A percentile compares a stretch with the other conserved stretches of the same genome.
Conservation (phyloP, 2,888 invertebrate species). For the Perizoma affinitatum region DNA sequence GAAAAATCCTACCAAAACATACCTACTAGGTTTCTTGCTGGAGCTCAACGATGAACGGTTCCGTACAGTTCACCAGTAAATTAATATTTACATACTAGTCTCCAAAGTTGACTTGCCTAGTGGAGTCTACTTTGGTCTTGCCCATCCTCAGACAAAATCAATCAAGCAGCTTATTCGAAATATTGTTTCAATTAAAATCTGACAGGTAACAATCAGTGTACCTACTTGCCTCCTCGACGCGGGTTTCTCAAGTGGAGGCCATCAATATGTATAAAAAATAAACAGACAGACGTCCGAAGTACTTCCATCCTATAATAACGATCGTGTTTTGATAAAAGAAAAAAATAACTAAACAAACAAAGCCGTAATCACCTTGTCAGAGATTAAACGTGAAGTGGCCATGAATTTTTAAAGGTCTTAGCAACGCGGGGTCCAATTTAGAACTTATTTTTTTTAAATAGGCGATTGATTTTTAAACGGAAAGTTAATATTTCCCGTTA, state of each 20-base stretch:
- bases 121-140: not conserved
- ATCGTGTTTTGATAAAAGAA: slow-evolving; percentile 82
- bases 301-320: slow-evolving; percentile 74
- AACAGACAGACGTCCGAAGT: slow-evolving; percentile 58
- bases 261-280: slow-evolving; percentile 50
- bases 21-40: too few relatives aligned
- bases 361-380: slow-evolving; percentile 78
- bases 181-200: slow-evolving; percentile 51
- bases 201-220: slow-evolving; percentile 33
- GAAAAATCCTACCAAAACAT: too few relatives aligned
- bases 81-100: too few relatives aligned
- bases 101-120: not conserved
- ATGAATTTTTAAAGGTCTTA: slow-evolving; percentile 21
- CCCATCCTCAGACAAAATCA: slow-evolving; percentile 20
- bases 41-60: too few relatives aligned
- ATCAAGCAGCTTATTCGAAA: slow-evolving; percentile 31
- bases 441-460: not conserved
- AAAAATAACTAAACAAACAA: slow-evolving; percentile 81
- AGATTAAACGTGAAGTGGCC: slow-evolving; percentile 47
- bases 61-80: too few relatives aligned
- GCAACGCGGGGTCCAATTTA: not conserved
- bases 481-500: too few relatives aligned
- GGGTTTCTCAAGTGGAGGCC: slow-evolving; percentile 51
- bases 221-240: slow-evolving; percentile 34
- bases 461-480: too few relatives aligned